Evolutionary conservation across 2,888 invertebrate genomes (phyloP).

Genomic region (Rhorus exstirpatorius): DNA sequence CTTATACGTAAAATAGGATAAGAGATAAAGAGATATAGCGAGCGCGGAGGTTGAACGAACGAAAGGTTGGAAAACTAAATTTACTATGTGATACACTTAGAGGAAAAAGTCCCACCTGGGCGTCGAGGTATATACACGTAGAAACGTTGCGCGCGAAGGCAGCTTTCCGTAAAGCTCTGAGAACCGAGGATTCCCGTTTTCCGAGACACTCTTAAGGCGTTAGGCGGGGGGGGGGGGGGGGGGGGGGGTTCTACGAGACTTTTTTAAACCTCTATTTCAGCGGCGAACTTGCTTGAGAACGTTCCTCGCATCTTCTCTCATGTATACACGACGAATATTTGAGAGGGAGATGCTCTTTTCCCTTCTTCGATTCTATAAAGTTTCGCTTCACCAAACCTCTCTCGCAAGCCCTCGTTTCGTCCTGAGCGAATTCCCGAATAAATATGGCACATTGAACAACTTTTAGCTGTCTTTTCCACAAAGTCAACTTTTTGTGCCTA

Average conservation of each 20-base stretch:
- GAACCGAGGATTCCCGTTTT: constrained; percentile 80
- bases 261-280: constrained; percentile 72
- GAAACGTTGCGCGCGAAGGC: constrained; percentile 1
- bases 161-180: constrained; percentile 29
- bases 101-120: constrained; percentile 74
- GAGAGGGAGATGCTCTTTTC: constrained; percentile 6
- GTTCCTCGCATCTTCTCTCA: constrained; percentile 65
- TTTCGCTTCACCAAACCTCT: constrained; percentile 59
- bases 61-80: constrained; percentile 84
- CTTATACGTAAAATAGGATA: constrained; percentile 26
- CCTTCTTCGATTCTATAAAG: constrained; percentile 38
- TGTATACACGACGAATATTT: constrained; percentile 11
- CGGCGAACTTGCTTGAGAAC: constrained; percentile 79
- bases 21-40: constrained; percentile 33
- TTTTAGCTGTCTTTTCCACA: constrained; percentile 1
- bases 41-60: constrained; percentile 43
- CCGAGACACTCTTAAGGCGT: constrained; percentile 85
- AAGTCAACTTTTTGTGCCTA: constrained; percentile 8
- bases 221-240: constrained; percentile 82
- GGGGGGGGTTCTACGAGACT: constrained; percentile 79
- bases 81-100: constrained; percentile 86
- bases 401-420: constrained; percentile 59
- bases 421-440: constrained; percentile 25
- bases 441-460: constrained; percentile 24
- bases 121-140: constrained; percentile 36